Conservation (phyloP, 1,140 invertebrate species). For the Subanguina moxae region DNA sequence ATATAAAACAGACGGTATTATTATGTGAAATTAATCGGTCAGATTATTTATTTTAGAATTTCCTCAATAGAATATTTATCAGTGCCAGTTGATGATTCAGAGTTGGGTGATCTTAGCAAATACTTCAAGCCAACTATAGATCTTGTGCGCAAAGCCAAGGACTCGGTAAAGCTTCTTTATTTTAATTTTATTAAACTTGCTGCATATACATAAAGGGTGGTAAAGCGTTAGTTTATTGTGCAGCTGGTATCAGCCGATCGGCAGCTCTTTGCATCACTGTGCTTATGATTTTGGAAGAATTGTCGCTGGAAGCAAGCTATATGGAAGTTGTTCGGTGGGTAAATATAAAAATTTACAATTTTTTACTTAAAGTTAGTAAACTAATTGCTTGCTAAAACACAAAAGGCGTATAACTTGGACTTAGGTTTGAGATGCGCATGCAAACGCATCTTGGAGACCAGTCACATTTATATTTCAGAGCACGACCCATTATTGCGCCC, state of each 20-base stretch:
- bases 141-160: conserved; percentile 60
- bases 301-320: conserved; percentile 74
- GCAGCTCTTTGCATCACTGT: conserved; percentile 78
- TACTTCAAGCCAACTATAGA: conserved; percentile 72
- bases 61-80: conserved; percentile 29
- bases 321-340: conserved; percentile 64
- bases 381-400: too few species aligned
- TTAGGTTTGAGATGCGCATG: too few species aligned
- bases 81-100: conserved; percentile 35
- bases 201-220: conserved; percentile 66
- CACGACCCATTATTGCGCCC: conserved; percentile 74
- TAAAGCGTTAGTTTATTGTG: conserved; percentile 75
- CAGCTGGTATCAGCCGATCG: conserved; percentile 78
- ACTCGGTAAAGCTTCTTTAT: not conserved
- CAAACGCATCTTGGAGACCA: too few species aligned
- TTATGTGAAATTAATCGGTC: too few species aligned
- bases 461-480: too few species aligned
- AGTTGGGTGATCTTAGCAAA: conserved; percentile 41
- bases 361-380: not conserved
- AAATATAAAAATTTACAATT: not conserved
- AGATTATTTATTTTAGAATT: not conserved
- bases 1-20: too few species aligned
- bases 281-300: conserved; percentile 73
- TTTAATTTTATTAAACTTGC: too few species aligned
- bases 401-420: too few species aligned